A percentile compares a stretch with the other conserved stretches of the same genome.
These are phyloP conservation scores for Euphydryas editha DNA, from an alignment of 2,888 invertebrate genomes.

Conservation along the genomic window DNA sequence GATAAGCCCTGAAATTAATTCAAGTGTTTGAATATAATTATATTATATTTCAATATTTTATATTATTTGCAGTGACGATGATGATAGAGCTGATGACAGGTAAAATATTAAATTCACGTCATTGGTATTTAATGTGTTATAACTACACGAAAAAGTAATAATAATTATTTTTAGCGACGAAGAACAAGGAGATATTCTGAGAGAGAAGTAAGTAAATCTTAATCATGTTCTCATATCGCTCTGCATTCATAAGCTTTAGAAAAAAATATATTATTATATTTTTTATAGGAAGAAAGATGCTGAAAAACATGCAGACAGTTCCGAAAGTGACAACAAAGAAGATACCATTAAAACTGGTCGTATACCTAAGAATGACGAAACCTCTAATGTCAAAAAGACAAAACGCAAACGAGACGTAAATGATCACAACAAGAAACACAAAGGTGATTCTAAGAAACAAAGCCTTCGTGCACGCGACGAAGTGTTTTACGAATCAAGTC, in stretches of 20 bases:
- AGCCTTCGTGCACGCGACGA: constrained; percentile 42
- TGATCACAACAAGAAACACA: constrained; percentile 7
- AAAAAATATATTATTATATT: neutral
- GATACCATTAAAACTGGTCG: constrained; percentile 12
- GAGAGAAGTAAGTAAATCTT: constrained; percentile 33
- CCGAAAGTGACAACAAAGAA: constrained; percentile 37
- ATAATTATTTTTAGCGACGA: constrained; percentile 40
- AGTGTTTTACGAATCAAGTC: constrained; percentile 69
- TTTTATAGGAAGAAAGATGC: constrained; percentile 24
- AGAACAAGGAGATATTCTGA: constrained; percentile 44
- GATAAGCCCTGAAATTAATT: too few relatives aligned
- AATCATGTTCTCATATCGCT: neutral
- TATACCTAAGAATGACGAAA: constrained; percentile 26
- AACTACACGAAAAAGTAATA: neutral
- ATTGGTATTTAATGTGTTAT: neutral
- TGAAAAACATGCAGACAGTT: constrained; percentile 40
- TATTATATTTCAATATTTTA: neutral
- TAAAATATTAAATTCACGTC: neutral
- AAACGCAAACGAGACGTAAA: constrained; percentile 31
- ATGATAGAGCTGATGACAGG: constrained; percentile 21
- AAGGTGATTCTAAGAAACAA: neutral
- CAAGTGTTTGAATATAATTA: too few relatives aligned
- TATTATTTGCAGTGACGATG: constrained; percentile 24
- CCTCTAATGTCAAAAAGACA: constrained; percentile 8
- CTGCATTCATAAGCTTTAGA: too few relatives aligned